Base-by-base conservation (phyloP, 1,140 invertebrate genomes). In the Lepidostoma basale region DNA sequence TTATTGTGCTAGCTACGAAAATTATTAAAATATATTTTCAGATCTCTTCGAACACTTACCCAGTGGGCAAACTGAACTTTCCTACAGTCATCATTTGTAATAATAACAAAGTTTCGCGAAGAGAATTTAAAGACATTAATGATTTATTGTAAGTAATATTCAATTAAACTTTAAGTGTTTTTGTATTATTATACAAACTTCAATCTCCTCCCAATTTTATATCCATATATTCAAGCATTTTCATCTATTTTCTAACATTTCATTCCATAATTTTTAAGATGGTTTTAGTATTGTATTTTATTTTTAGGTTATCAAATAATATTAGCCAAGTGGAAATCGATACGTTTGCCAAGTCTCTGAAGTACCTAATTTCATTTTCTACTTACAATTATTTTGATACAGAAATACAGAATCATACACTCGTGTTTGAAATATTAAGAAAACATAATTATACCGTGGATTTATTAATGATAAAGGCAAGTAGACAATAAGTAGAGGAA, bases 391-490 rank as follows among this genome's bases (percentile, higher is more conserved):
- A 62, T 62, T 44, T 47, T 22, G 44, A 39, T 30, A 33, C 20
- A 22, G 4, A 18, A 12, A 36, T 49, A 45, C 18, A 33, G 22
- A 49, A 63, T 30, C 20, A 36, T 33, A 9, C 62, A 33, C 4
- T 33, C 30, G 52, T 63, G 39, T 49, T 63, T 63, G 25, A 63
- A 49, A 33, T 63, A 30, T 45, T 63, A 10, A n/a, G 14, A 63
- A 10, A 9, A 20, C 2, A 63, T 23, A 36, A 36, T 36, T 63
- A 63, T 22, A 47, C 62, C 1, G 28, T 63, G 16, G 45, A 63
- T 39, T 3, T 12, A 10, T 36, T 63, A 3, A 63, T 63, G 62
- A 5, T 28, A 12, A 28, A 47, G 42, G 62, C 52, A 23, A 52
- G 28, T 23, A 28, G n/a, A n/a, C n/a, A n/a, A n/a, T n/a, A n/a